These are phyloP conservation scores for Podabrus alpinus DNA, from an alignment of 2,888 invertebrate species.

Conservation along the genomic window DNA sequence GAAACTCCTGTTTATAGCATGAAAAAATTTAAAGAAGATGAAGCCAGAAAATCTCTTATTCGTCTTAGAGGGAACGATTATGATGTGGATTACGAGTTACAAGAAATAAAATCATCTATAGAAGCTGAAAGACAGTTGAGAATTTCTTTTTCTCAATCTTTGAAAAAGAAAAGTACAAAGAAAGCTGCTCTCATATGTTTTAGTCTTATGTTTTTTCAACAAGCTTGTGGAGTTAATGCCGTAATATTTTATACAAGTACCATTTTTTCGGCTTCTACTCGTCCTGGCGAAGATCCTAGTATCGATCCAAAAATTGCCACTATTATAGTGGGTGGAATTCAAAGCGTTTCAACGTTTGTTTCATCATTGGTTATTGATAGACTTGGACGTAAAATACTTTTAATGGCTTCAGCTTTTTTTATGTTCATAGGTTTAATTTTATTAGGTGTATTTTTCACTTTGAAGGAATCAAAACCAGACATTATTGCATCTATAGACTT, in stretches of 20 bases:
- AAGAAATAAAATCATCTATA: constrained; percentile 62
- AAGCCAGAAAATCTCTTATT: constrained; percentile 70
- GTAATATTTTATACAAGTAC: constrained; percentile 78
- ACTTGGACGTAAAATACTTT: constrained; percentile 76
- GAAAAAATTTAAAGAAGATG: constrained; percentile 64
- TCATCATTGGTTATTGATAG: constrained; percentile 80
- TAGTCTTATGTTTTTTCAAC: constrained; percentile 88
- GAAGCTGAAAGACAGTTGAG: constrained; percentile 60
- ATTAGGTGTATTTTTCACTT: constrained; percentile 73
- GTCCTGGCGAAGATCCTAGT: constrained; percentile 61
- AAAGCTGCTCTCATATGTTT: constrained; percentile 74
- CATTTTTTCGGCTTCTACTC: constrained; percentile 78
- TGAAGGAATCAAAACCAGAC: neutral
- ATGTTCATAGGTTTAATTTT: constrained; percentile 72
- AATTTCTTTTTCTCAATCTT: constrained; percentile 60
- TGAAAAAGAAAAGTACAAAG: constrained; percentile 60
- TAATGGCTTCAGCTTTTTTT: constrained; percentile 70
- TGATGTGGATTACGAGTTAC: constrained; percentile 72
- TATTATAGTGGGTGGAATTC: constrained; percentile 83
- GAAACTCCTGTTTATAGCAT: constrained; percentile 81
- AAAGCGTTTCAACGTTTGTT: constrained; percentile 74
- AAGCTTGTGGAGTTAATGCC: constrained; percentile 82
- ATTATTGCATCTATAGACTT: constrained; percentile 64
- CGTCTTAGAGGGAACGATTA: constrained; percentile 74
- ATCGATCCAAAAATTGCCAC: constrained; percentile 65